A percentile compares a stretch with the other conserved stretches of the same genome.
Conservation (phyloP, 1,140 invertebrate genomes). For the Aphelenchoides avenae region DNA sequence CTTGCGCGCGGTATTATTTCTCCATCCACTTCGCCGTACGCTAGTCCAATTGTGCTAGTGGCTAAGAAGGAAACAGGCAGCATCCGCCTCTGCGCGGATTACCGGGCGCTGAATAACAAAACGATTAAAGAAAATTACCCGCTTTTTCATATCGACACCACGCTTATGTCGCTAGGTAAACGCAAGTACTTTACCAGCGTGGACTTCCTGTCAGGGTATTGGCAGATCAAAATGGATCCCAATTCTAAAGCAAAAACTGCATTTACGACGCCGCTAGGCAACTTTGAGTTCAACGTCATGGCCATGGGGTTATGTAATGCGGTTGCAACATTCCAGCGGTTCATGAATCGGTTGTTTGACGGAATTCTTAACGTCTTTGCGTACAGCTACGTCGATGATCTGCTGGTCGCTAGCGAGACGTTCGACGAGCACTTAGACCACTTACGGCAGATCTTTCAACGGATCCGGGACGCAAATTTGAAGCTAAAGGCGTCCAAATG, state of each 20-base stretch:
- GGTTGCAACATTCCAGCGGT: slow-evolving; percentile 62
- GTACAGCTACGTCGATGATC: slow-evolving; percentile 64
- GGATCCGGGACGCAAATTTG: slow-evolving; percentile 36
- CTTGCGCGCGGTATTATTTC: slow-evolving; percentile 22
- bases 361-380: slow-evolving; percentile 28
- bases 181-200: slow-evolving; percentile 56
- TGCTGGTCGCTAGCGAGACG: slow-evolving; percentile 55
- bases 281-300: slow-evolving; percentile 60
- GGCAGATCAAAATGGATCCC: slow-evolving; percentile 33
- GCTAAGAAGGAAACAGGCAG: slow-evolving; percentile 63
- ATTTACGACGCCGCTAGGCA: slow-evolving; percentile 47
- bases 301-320: slow-evolving; percentile 62
- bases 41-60: slow-evolving; percentile 62
- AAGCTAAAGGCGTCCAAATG: slow-evolving; percentile 52
- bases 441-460: slow-evolving; percentile 41
- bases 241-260: slow-evolving; percentile 28
- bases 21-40: slow-evolving; percentile 62
- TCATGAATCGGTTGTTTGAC: slow-evolving; percentile 61
- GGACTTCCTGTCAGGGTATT: slow-evolving; percentile 48
- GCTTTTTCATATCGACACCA: slow-evolving; percentile 63
- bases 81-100: slow-evolving; percentile 62
- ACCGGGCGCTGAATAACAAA: slow-evolving; percentile 60
- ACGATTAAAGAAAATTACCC: slow-evolving; percentile 63
- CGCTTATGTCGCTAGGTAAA: slow-evolving; percentile 54
- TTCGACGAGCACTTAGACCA: slow-evolving; percentile 46